These are phyloP conservation scores for Pollenia amentaria DNA, from an alignment of 2,888 invertebrate genomes.

Conservation along the genomic window DNA sequence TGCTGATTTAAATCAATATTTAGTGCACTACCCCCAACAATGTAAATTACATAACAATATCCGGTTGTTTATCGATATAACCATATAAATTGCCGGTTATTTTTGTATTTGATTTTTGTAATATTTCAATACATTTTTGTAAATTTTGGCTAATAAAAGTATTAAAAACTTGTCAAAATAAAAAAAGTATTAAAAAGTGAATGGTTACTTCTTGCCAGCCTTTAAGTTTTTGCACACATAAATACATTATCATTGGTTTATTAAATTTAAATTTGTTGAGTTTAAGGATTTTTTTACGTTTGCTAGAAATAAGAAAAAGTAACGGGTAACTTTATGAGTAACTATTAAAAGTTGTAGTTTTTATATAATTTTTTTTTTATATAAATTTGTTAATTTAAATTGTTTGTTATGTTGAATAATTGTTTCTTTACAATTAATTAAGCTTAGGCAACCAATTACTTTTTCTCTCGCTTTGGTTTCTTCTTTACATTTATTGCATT, in stretches of 20 bases:
- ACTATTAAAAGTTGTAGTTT: not conserved
- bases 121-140: not conserved
- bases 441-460: slow-evolving; percentile 12
- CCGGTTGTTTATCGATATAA: too few species aligned
- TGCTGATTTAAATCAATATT: too few species aligned
- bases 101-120: not conserved
- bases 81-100: not conserved
- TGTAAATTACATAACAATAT: too few species aligned
- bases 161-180: not conserved
- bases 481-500: slow-evolving; percentile 28
- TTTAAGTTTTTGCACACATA: not conserved
- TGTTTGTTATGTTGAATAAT: too few species aligned
- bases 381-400: not conserved
- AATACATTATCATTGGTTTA: too few species aligned
- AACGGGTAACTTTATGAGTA: slow-evolving; percentile 12
- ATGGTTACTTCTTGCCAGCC: not conserved
- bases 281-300: too few species aligned
- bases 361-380: not conserved
- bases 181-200: not conserved
- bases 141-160: not conserved
- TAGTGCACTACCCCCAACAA: too few species aligned
- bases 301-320: not conserved
- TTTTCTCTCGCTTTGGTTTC: not conserved
- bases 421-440: not conserved
- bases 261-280: too few species aligned